Evolutionary conservation across 2,113 vertebrate genomes (phyloP).

Genomic region (Coryphaenoides rupestris): DNA sequence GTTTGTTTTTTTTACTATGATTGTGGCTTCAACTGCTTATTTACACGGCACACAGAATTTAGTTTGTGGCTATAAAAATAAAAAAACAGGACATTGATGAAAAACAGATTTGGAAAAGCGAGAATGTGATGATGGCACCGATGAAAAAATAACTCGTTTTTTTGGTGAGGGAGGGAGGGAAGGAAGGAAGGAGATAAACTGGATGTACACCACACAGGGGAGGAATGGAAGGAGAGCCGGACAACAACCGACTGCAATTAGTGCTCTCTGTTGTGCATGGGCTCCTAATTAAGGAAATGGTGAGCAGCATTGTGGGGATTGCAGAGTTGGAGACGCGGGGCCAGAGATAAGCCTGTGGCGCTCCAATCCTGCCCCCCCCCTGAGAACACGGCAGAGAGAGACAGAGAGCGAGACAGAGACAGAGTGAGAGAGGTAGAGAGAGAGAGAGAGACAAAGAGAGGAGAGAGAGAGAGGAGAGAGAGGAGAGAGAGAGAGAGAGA

Average conservation of each 20-base stretch:
- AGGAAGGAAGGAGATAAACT: slow-evolving; percentile 35
- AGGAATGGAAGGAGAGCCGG: slow-evolving; percentile 30
- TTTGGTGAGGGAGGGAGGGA: slow-evolving; percentile 25
- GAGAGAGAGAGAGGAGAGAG: no score
- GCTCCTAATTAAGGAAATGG: slow-evolving; percentile 58
- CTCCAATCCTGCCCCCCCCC: slow-evolving; percentile 22
- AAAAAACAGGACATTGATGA: not conserved
- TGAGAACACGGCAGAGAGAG: slow-evolving; percentile 43
- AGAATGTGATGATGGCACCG: not conserved
- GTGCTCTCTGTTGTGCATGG: slow-evolving; percentile 33
- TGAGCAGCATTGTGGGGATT: slow-evolving; percentile 29
- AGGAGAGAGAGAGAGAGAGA: no score
- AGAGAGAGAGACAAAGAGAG: no score
- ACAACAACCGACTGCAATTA: slow-evolving; percentile 51
- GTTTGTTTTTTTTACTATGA: slow-evolving; percentile 11
- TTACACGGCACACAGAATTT: slow-evolving; percentile 37
- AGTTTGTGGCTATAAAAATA: slow-evolving; percentile 14
- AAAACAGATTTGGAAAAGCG: not conserved
- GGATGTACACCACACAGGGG: no score
- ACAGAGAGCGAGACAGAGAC: no score
- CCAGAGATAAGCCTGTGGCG: slow-evolving; percentile 52
- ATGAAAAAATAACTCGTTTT: slow-evolving; percentile 20
- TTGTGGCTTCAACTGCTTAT: slow-evolving; percentile 56
- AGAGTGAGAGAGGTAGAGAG: no score
- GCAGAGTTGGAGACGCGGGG: slow-evolving; percentile 47